Percentiles rank a stretch among this genome's conserved stretches.
Evolutionary conservation across 1,140 invertebrate species (phyloP).

Genomic region (Diachasma alloeum): DNA sequence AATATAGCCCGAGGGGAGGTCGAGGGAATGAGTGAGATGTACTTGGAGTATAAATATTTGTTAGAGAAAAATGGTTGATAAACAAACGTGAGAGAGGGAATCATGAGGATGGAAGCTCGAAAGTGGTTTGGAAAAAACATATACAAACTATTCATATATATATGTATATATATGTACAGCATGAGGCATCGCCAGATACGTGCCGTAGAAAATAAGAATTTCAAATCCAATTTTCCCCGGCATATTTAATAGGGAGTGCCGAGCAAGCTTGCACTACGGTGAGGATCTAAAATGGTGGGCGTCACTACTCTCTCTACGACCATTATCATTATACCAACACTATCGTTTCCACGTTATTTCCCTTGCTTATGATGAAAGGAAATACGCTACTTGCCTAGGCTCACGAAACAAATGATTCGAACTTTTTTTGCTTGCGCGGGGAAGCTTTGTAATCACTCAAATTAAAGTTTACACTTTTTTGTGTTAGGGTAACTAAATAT

Average conservation of each 20-base stretch:
- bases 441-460: too few species aligned
- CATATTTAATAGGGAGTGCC: conserved; percentile 33
- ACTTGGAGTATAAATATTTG: background rate
- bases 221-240: conserved; percentile 35
- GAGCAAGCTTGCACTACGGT: background rate
- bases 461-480: too few species aligned
- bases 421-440: too few species aligned
- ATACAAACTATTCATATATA: background rate
- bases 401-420: too few species aligned
- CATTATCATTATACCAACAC: background rate
- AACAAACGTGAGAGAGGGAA: background rate
- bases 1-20: background rate
- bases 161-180: background rate
- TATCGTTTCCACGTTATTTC: background rate
- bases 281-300: background rate
- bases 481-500: too few species aligned
- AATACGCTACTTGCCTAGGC: too few species aligned
- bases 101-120: background rate
- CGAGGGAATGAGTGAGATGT: background rate
- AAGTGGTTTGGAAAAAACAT: background rate
- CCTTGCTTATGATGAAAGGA: background rate
- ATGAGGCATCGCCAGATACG: background rate
- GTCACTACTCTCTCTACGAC: conserved; percentile 2
- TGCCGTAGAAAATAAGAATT: conserved; percentile 34
- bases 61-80: background rate